Percentiles rank a stretch among this genome's conserved stretches.
phyloP scores from a whole-genome alignment of 1,140 invertebrate species.

The Zelostemma sp. region DNA sequence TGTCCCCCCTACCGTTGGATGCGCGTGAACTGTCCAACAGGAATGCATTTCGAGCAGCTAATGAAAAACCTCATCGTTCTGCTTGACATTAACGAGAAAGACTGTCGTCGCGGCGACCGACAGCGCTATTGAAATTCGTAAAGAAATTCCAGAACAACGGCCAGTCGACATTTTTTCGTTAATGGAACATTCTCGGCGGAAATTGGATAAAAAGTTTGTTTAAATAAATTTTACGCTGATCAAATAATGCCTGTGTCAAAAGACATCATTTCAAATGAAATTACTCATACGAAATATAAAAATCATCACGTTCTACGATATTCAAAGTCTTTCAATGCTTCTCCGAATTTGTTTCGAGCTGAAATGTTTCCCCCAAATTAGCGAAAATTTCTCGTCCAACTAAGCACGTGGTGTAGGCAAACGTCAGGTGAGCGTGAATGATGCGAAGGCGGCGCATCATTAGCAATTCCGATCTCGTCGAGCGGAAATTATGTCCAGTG shows the following conservation, averaged over 20 bases:
- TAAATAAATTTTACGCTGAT: too few species aligned
- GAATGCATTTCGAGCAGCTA: constrained; percentile 50
- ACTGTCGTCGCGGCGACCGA: constrained; percentile 39
- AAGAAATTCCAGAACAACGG: constrained; percentile 41
- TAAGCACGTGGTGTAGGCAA: constrained; percentile 40
- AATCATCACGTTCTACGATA: too few species aligned
- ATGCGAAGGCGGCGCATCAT: constrained; percentile 69
- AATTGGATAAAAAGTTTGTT: background rate
- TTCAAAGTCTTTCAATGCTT: too few species aligned
- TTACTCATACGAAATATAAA: too few species aligned
- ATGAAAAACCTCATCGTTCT: constrained; percentile 52
- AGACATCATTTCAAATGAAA: too few species aligned
- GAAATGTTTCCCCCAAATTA: too few species aligned
- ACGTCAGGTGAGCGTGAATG: constrained; percentile 61
- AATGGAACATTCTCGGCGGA: background rate
- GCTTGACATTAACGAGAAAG: constrained; percentile 50
- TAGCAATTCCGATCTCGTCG: constrained; percentile 72
- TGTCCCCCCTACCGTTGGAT: constrained; percentile 33
- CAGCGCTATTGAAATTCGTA: constrained; percentile 45
- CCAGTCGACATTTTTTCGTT: constrained; percentile 19
- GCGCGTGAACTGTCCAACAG: constrained; percentile 46
- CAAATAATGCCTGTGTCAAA: too few species aligned
- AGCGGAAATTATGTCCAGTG: constrained; percentile 72
- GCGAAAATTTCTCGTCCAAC: constrained; percentile 24
- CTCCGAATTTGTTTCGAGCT: too few species aligned